Evolutionary conservation across 2,888 invertebrate genomes (phyloP).

Genomic region (Hirtodrosophila histrioides): DNA sequence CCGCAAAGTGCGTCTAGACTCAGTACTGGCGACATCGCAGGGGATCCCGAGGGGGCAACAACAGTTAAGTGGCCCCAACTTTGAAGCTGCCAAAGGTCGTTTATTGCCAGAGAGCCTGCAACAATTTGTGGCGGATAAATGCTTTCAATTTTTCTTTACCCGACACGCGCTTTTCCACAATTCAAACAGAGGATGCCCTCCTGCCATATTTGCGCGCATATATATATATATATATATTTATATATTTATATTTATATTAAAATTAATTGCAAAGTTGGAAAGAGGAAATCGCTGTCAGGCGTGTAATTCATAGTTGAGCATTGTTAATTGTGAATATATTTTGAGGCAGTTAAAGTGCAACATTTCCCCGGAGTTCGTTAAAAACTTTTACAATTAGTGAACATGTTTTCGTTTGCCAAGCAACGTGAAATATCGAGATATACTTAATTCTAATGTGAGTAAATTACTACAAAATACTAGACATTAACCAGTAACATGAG

Average conservation of each 20-base stretch:
- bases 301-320: constrained; percentile 34
- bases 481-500: too few species aligned
- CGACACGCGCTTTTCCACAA: constrained; percentile 5
- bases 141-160: constrained; percentile 15
- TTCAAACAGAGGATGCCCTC: neutral
- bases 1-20: constrained; percentile 49
- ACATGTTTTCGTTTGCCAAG: too few species aligned
- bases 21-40: neutral
- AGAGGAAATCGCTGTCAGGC: constrained; percentile 35
- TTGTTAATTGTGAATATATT: constrained; percentile 2
- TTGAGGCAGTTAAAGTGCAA: too few species aligned
- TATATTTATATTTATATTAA: constrained; percentile 49
- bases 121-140: constrained; percentile 43
- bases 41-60: constrained; percentile 5
- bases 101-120: constrained; percentile 5
- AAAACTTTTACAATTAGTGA: neutral
- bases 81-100: constrained; percentile 6
- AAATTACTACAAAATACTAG: too few species aligned
- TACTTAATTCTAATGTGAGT: too few species aligned
- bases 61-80: constrained; percentile 18
- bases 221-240: constrained; percentile 27
- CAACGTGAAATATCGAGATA: too few species aligned
- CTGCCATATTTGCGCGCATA: constrained; percentile 3
- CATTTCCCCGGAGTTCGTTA: neutral
- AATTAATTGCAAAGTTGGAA: constrained; percentile 55